phyloP scores from a whole-genome alignment of 2,888 invertebrate genomes.

The Eristalis intricaria region DNA sequence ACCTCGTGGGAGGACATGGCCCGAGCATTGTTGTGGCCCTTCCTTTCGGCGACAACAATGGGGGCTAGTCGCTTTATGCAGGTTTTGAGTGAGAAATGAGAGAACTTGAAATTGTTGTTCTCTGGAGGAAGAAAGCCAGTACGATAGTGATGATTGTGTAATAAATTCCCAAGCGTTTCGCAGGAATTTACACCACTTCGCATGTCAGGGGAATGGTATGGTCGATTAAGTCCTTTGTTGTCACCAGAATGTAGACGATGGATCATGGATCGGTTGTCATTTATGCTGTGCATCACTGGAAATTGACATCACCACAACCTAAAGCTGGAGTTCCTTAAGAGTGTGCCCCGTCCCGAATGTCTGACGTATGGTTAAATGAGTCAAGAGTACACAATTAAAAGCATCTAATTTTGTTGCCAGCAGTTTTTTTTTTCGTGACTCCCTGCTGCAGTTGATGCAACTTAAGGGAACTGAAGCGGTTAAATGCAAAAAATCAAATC shows the following conservation, averaged over 20 bases:
- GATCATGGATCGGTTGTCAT: not conserved
- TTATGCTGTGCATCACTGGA: too few relatives aligned
- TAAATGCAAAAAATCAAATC: too few relatives aligned
- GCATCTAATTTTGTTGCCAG: too few relatives aligned
- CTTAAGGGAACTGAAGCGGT: too few relatives aligned
- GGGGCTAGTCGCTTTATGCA: not conserved
- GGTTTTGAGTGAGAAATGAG: not conserved
- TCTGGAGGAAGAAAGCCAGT: not conserved
- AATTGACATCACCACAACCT: not conserved
- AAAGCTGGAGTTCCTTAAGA: not conserved
- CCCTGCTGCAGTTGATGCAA: too few relatives aligned
- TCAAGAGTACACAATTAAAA: too few relatives aligned
- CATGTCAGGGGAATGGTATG: conserved; percentile 18
- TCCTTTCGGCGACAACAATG: conserved; percentile 4
- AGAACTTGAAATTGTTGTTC: not conserved
- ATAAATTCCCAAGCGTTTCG: conserved; percentile 18
- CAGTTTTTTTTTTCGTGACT: too few relatives aligned
- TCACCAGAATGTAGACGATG: not conserved
- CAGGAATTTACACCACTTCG: not conserved
- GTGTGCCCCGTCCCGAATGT: not conserved
- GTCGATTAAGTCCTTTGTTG: conserved; percentile 6
- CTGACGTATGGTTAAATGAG: not conserved
- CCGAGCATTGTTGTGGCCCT: conserved; percentile 7
- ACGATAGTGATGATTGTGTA: not conserved
- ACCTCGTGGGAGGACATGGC: conserved; percentile 16